Evolutionary conservation across 2,888 invertebrate species (phyloP), one percentile per base, ranked within the genome.

Genomic region (Dasypolia templi): DNA sequence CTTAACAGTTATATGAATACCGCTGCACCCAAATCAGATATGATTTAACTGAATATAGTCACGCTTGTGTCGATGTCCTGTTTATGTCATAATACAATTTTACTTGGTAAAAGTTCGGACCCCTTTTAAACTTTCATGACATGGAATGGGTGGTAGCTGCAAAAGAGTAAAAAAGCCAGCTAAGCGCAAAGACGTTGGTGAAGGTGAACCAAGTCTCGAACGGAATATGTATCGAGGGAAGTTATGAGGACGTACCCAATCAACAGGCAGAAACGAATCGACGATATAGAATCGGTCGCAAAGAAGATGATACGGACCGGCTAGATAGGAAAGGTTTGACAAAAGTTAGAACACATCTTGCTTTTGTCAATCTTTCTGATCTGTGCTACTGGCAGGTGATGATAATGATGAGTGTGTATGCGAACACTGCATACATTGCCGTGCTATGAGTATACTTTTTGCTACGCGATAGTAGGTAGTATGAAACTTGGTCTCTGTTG

Each of bases 11-110:
- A 72, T 62, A 72, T 58, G 74, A 63, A 72, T 67, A 69, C 64
- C 44, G 53, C 81, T 86, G 85, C 86, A 86, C 87, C 86, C 73
- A 78, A 77, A 74, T 78, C 75, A 63, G 81, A 77, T 73, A 76
- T 56, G 55, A 53, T 53, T 71, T 87, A 79, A 87, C 79, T 77
- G 83, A 70, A 77, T 19, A 29, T 0, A 65, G 85, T 75, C 87
- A 86, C 86, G 87, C 86, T 67, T 76, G 46, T 79, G 70, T 66
- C 65, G 55, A 66, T 58, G 67, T 59, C 67, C 76, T 69, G 46
- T 75, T 83, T 64, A 75, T 81, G 35, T 70, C 74, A 75, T 61
- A 29, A 39, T 61, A 61, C 59, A 61, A 72, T 62, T 74, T 56
- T 39, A 32, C 29, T 62, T 46, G 35, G 42, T 26, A 22, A 19